These are phyloP conservation scores for Thyatira batis DNA, from an alignment of 2,888 invertebrate species.

Conservation along the genomic window DNA sequence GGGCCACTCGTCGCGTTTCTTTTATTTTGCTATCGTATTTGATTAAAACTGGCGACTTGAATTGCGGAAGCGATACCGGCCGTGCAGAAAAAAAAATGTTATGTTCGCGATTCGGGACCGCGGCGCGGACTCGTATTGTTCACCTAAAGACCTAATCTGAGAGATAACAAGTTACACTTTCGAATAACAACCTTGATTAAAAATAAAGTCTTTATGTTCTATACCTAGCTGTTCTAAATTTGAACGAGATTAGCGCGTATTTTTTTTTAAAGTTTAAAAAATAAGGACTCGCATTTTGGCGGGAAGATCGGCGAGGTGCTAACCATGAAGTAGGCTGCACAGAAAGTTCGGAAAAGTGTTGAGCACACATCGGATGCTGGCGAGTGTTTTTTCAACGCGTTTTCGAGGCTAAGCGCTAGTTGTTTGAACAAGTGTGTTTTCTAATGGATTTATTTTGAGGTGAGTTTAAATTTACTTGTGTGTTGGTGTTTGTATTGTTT, in stretches of 20 bases:
- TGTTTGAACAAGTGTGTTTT: conserved; percentile 83
- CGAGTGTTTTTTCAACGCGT: conserved; percentile 81
- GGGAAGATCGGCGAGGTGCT: conserved; percentile 56
- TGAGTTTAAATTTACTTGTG: conserved; percentile 82
- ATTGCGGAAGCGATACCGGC: conserved; percentile 66
- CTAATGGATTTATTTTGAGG: conserved; percentile 83
- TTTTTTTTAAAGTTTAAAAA: conserved; percentile 38
- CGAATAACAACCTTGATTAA: conserved; percentile 36
- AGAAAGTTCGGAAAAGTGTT: conserved; percentile 80
- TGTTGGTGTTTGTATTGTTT: conserved; percentile 82
- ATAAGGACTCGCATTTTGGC: conserved; percentile 57
- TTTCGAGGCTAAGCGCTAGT: conserved; percentile 82
- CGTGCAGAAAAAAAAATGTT: conserved; percentile 44
- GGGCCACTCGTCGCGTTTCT: conserved; percentile 69
- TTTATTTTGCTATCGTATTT: conserved; percentile 68
- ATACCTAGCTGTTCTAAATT: conserved; percentile 36
- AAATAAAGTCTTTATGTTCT: conserved; percentile 17
- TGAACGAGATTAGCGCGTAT: conserved; percentile 26
- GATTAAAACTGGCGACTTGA: conserved; percentile 58
- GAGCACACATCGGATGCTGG: conserved; percentile 71
- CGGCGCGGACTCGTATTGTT: conserved; percentile 45
- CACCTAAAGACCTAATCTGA: conserved; percentile 46
- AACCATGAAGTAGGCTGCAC: conserved; percentile 61
- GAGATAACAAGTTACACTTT: conserved; percentile 50
- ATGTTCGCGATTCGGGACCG: conserved; percentile 50